These are phyloP conservation scores for Drosophila sulfurigaster DNA, from an alignment of 1,140 invertebrate genomes.

Conservation along the genomic window DNA sequence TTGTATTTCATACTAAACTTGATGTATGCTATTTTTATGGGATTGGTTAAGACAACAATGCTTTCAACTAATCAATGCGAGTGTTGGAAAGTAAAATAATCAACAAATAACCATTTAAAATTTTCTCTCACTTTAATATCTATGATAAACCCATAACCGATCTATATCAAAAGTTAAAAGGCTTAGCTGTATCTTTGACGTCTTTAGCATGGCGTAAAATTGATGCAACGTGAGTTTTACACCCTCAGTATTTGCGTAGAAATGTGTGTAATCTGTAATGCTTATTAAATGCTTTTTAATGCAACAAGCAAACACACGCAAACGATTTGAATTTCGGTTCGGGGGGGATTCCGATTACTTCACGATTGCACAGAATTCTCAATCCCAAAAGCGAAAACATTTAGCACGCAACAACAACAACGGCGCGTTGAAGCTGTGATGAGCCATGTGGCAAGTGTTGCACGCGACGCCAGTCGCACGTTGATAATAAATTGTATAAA, in stretches of 20 bases:
- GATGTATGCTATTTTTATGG: background rate
- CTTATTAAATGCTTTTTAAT: constrained; percentile 83
- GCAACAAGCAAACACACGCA: constrained; percentile 46
- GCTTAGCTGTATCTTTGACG: constrained; percentile 13
- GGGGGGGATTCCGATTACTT: constrained; percentile 41
- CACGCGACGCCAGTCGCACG: constrained; percentile 68
- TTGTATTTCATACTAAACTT: background rate
- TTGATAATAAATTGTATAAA: constrained; percentile 82
- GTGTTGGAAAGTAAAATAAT: background rate
- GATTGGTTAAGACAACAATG: background rate
- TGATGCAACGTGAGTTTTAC: constrained; percentile 5
- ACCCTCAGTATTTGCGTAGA: constrained; percentile 12
- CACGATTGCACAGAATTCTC: constrained; percentile 44
- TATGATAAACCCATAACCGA: background rate
- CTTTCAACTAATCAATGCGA: background rate
- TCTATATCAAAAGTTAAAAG: background rate
- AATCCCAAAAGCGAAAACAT: constrained; percentile 58
- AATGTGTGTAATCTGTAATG: constrained; percentile 77
- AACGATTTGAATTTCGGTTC: constrained; percentile 36
- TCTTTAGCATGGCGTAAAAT: constrained; percentile 31
- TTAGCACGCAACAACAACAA: constrained; percentile 68
- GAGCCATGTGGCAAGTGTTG: constrained; percentile 79
- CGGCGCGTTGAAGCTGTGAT: constrained; percentile 20
- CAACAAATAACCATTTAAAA: too few species aligned
- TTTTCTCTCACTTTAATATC: too few species aligned